These are phyloP conservation scores for Fulica atra DNA, from an alignment of 2,113 vertebrate species.

Conservation along the genomic window DNA sequence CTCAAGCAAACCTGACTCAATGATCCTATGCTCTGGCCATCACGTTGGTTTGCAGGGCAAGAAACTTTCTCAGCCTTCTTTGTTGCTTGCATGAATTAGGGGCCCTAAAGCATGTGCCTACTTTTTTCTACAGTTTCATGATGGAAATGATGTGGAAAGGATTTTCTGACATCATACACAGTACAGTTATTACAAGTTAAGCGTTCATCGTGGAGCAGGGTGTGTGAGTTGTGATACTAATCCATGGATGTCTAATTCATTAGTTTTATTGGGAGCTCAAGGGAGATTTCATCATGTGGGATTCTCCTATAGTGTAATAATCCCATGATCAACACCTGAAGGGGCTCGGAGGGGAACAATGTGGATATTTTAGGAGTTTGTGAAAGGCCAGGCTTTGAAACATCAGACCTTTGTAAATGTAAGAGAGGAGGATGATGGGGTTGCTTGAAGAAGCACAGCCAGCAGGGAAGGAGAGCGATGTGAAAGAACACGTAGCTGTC, in stretches of 20 bases:
- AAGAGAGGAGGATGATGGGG: accelerated
- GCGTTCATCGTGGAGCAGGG: background rate
- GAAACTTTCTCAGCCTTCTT: background rate
- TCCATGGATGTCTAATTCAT: background rate
- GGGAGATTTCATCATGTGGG: background rate
- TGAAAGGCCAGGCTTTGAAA: background rate
- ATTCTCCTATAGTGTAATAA: background rate
- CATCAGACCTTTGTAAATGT: background rate
- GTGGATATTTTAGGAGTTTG: background rate
- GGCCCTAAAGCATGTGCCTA: background rate
- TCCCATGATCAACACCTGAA: background rate
- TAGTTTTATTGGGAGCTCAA: background rate
- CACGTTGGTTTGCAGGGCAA: background rate
- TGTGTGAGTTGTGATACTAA: background rate
- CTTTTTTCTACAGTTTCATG: background rate
- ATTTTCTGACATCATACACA: background rate
- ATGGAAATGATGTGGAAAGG: background rate
- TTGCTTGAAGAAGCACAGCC: background rate
- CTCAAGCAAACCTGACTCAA: background rate
- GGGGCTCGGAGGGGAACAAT: background rate
- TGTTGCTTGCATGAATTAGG: background rate
- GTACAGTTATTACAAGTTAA: background rate
- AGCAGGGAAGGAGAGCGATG: background rate
- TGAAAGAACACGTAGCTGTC: background rate
- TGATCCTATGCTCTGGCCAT: background rate